These are phyloP conservation scores for Cariama cristata DNA, from an alignment of 2,113 vertebrate genomes.

Conservation along the genomic window DNA sequence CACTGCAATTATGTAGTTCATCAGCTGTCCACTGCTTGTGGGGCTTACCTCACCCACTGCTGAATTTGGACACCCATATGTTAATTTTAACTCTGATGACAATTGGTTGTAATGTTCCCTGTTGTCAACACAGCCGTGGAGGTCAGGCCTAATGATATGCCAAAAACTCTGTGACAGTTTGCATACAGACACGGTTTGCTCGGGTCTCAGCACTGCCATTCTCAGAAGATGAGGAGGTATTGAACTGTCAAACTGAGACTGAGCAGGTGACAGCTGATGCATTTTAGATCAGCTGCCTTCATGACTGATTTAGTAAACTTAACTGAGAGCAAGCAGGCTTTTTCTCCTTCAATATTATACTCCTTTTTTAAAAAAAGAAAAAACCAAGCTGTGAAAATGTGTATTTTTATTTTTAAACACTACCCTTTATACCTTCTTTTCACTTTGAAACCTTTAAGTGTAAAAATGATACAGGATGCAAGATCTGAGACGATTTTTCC, in stretches of 20 bases:
- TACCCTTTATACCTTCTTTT: background rate
- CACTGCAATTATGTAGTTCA: conserved; percentile 58
- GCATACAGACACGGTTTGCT: conserved; percentile 69
- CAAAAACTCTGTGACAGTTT: conserved; percentile 73
- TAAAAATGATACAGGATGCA: background rate
- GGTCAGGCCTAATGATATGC: conserved; percentile 72
- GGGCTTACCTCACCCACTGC: background rate
- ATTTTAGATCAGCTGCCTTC: conserved; percentile 71
- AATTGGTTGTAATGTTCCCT: conserved; percentile 49
- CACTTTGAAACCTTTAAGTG: conserved; percentile 23
- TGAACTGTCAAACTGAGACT: conserved; percentile 73
- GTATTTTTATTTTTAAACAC: conserved; percentile 12
- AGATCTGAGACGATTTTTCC: background rate
- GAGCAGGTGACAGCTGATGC: conserved; percentile 72
- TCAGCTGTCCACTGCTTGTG: background rate
- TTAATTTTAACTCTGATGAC: conserved; percentile 56
- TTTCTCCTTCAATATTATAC: background rate
- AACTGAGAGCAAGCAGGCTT: conserved; percentile 4
- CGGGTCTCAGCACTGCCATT: conserved; percentile 70
- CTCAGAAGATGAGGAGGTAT: conserved; percentile 71
- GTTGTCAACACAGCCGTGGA: conserved; percentile 55
- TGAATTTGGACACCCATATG: background rate
- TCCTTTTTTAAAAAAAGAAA: background rate
- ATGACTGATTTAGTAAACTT: conserved; percentile 69
- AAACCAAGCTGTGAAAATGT: background rate